Evolutionary conservation across 2,797 vertebrate genomes (phyloP).

Genomic region (Zenarchopterus dispar): DNA sequence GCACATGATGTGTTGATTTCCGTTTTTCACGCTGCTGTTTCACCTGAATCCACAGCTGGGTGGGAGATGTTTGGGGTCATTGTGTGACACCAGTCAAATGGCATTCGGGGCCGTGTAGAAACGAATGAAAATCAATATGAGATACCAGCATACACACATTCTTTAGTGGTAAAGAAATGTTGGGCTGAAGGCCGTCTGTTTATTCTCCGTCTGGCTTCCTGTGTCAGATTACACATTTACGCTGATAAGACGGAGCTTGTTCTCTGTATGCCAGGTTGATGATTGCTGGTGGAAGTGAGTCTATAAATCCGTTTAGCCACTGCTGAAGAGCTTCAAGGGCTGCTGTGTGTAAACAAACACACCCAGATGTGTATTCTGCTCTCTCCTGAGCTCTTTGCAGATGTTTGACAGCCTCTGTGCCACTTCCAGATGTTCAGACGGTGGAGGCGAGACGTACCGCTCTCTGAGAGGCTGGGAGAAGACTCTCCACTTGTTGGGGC

Average conservation of each 20-base stretch:
- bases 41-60: too few species aligned
- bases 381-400: background rate
- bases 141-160: background rate
- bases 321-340: too few species aligned
- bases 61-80: slow-evolving; percentile 1
- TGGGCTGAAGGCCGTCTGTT: slow-evolving; percentile 3
- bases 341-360: too few species aligned
- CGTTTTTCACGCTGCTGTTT: too few species aligned
- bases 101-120: slow-evolving; percentile 6
- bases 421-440: slow-evolving; percentile 68
- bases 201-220: slow-evolving; percentile 8
- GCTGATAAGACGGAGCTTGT: slow-evolving; percentile 10
- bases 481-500: slow-evolving; percentile 64
- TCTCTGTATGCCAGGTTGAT: slow-evolving; percentile 46
- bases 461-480: slow-evolving; percentile 81
- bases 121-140: background rate
- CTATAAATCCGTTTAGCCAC: too few species aligned
- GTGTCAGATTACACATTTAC: slow-evolving; percentile 16
- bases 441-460: slow-evolving; percentile 69
- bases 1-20: too few species aligned
- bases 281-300: slow-evolving; percentile 21
- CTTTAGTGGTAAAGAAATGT: slow-evolving; percentile 8
- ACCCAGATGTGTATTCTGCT: too few species aligned
- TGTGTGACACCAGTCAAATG: background rate
- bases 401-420: slow-evolving; percentile 6